Base-by-base conservation (phyloP, 2,113 vertebrate genomes). In the Alethe castanea region DNA sequence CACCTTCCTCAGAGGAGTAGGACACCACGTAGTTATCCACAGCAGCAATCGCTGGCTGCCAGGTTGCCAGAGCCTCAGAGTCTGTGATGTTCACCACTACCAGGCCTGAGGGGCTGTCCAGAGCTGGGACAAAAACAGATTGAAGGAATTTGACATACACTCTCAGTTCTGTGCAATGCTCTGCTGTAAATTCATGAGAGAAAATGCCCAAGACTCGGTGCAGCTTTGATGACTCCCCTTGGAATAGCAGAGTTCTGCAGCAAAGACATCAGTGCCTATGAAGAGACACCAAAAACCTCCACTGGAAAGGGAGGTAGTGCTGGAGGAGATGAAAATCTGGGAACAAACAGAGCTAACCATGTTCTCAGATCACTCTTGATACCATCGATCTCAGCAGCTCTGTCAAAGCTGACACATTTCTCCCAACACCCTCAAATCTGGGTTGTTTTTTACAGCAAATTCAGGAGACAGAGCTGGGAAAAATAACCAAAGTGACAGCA, bases 11-110 rank as follows among this genome's bases (percentile, higher is more conserved):
- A 40, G 98, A 98, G 5, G 97, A 96, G 76, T 99, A 99, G 83
- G 99, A 99, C 97, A 99, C 98, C 85, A 99, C 92, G 0, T 99
- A 99, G 61, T 98, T 98, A 18, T 99, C 99, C 72, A 99, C 98
- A 0, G 99, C 98, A 24, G 99, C 99, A 6, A 99, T 99, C 69
- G 99, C 98, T 1, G 99, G 99, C 95, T 99, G 99, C 99, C 99
- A 99, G 48, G 98, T 97, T 44, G 99, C 98, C 96, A 99, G 85
- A 54, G 99, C 99, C 84, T 98, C 98, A 0, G 98, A 98, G 73
- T 99, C 99, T 0, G 99, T 99, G 97, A 99, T 98, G 94, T 99
- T 99, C 83, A 99, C 94, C 36, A 98, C 98, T 11, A 96, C 97
- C 48, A 99, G 97, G 54, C 98, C 98, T 17, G 99, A 99, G 0